phyloP scores from a whole-genome alignment of 2,888 invertebrate genomes.

The Tethea ocularis region DNA sequence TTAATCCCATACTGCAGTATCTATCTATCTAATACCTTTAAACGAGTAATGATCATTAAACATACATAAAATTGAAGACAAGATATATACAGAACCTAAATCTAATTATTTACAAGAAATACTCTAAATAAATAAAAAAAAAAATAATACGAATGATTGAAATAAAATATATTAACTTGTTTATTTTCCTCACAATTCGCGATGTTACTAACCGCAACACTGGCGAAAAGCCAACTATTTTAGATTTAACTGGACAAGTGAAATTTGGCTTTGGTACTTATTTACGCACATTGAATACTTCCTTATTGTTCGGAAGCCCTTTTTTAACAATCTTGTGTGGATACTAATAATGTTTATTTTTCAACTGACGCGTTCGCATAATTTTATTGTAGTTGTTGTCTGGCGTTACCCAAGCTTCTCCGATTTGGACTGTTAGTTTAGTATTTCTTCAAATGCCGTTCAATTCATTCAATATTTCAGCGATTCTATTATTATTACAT shows the following conservation, averaged over 20 bases:
- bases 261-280: conserved; percentile 30
- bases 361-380: not conserved
- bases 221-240: conserved; percentile 61
- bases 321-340: not conserved
- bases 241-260: conserved; percentile 41
- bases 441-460: not conserved
- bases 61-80: no score
- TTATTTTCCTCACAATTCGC: conserved; percentile 41
- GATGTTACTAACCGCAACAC: conserved; percentile 50
- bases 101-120: no score
- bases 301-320: conserved; percentile 16
- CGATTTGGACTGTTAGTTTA: not conserved
- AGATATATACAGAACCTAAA: no score
- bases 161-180: conserved; percentile 38
- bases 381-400: not conserved
- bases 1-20: no score
- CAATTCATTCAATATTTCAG: no score
- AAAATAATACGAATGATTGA: conserved; percentile 18
- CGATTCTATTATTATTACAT: not conserved
- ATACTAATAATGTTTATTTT: not conserved
- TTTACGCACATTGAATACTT: conserved; percentile 14
- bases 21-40: no score
- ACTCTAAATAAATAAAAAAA: no score
- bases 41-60: no score
- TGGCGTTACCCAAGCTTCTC: not conserved